Conservation (phyloP, 2,113 vertebrate species). For the Xenus cinereus region DNA sequence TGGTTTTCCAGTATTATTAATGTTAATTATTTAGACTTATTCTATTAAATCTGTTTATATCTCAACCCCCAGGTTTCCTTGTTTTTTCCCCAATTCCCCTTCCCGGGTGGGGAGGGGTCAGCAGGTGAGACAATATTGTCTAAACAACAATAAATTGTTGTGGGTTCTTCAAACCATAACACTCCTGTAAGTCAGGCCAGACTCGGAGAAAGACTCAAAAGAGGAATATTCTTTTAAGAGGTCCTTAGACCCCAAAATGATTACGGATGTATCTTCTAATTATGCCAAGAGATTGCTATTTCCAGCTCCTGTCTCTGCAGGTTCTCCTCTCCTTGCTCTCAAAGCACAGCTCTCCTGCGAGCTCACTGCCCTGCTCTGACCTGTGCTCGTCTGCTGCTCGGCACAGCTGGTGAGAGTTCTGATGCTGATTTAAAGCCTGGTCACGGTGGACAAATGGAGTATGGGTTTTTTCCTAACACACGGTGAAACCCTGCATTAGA, state of each 20-base stretch:
- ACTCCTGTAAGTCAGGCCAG: neutral
- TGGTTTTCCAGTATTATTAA: neutral
- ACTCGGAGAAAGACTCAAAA: neutral
- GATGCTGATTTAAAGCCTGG: slow-evolving; percentile 35
- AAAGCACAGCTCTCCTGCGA: neutral
- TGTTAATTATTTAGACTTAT: neutral
- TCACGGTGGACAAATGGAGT: neutral
- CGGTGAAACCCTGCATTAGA: slow-evolving; percentile 26
- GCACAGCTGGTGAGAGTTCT: slow-evolving; percentile 29
- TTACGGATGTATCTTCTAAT: neutral
- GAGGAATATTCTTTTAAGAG: neutral
- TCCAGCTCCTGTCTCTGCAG: neutral
- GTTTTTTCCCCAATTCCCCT: neutral
- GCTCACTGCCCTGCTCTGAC: neutral
- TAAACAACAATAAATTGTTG: neutral
- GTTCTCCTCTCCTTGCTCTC: neutral
- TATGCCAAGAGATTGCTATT: neutral
- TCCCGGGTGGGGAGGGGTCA: neutral
- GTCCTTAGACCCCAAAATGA: neutral
- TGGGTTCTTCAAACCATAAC: neutral
- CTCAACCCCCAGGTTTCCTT: neutral
- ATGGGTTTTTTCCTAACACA: neutral
- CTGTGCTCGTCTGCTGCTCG: neutral
- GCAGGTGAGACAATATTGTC: neutral
- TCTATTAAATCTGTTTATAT: neutral